Base-by-base conservation (phyloP, 2,888 invertebrate genomes). In the Drosophila mulleri region DNA sequence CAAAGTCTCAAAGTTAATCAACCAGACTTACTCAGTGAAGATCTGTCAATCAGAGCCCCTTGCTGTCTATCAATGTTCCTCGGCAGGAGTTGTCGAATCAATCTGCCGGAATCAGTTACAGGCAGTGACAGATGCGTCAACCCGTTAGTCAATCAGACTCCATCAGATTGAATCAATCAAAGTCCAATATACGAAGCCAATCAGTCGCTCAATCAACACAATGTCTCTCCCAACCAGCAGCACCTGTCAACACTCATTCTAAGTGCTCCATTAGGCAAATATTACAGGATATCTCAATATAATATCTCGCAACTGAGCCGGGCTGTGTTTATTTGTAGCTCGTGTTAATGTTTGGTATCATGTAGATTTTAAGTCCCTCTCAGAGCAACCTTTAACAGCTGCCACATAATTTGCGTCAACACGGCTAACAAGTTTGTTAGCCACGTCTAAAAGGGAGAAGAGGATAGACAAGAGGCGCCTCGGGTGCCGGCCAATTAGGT, bases 401-500 rank as follows among this genome's bases (percentile, higher is more conserved):
- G 41, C 14, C 23, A 41, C 29, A 39, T 39, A 39, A 48, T 59
- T 59, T n/a, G 16, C 11, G 12, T 18, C 20, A 32, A 16, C 26
- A 26, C 26, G 39, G 39, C 54, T 11, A 39, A 18, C 45, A 32
- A 18, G 44, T 20, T n/a, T 47, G 14, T 20, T 54, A 39, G 54
- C 39, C 54, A 26, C 1, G 23, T 18, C 41, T 26, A n/a, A 7
- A n/a, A 1, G 11, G 26, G 41, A 16, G 16, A 18, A 23, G 18
- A 29, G 29, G 8, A 29, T 29, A 29, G 8, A 20, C 12, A 8
- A 42, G 8, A 4, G 23, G 26, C 32, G 54, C 26, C 53, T 37
- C 58, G 54, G 16, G 54, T 29, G 62, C 39, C 48, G 57, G 54
- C 65, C 62, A 80, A 66, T 75, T 75, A 68, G 53, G 35, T 75